Base-by-base conservation (phyloP, 2,888 invertebrate species). In the Agriopis leucophaearia region DNA sequence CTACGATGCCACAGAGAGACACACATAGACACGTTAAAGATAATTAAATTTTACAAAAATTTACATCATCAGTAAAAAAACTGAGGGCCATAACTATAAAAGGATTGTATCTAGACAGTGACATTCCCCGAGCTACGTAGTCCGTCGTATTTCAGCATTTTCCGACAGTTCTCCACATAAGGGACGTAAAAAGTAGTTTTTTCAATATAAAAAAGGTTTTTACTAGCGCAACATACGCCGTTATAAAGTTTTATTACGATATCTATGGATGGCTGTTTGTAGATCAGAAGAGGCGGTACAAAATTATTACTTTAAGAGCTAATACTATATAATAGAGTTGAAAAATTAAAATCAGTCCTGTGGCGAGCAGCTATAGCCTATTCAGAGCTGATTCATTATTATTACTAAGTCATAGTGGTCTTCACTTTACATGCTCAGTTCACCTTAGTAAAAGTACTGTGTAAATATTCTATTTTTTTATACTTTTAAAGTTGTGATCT, bases 181-280 rank as follows among this genome's bases (percentile, higher is more conserved):
- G 64, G 63, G 64, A 69, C 68, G 56, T 52, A 64, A 66, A 65
- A 64, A 59, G 60, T 60, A 66, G 63, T 59, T 65, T 66, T 73
- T 75, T 74, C 66, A 55, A 73, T 72, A 71, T 68, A 72, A 73
- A 74, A 75, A 75, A 75, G 72, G 75, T 71, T 75, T 72, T 75
- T 75, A 75, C 63, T 71, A 63, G 58, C 73, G 64, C 73, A 57
- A 73, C 75, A 73, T 73, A 66, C 71, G 58, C 73, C 60, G 75
- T 72, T 75, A 73, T 75, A 75, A 75, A 75, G 72, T 75, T 75
- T 75, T 75, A 75, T 75, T 75, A 66, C 74, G 62, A 75, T 66
- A 72, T 71, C 71, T 66, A 67, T 60, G 59, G 57, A 67, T 66
- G 71, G 59, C 68, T 54, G 54, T 64, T 55, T 55, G 35, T 68